Base-by-base conservation (phyloP, 2,888 invertebrate species). In the Pasiphila rectangulata region DNA sequence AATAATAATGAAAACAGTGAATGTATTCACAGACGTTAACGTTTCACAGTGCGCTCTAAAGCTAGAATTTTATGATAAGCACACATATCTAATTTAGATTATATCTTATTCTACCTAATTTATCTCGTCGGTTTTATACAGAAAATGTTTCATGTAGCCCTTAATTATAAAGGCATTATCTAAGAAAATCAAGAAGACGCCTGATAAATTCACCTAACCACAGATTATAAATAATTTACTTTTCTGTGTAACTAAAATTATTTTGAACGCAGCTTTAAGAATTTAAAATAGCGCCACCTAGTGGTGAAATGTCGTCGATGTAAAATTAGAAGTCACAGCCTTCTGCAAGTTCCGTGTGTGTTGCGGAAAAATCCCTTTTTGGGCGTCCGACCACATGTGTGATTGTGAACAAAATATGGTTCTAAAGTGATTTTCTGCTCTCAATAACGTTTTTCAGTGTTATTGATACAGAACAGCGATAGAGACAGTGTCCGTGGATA, bases 341-440 rank as follows among this genome's bases (percentile, higher is more conserved):
- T 83, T 86, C 87, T 75, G 83, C 79, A 77, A 86, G 86, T 85
- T 88, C 87, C 86, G 87, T 88, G 83, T 84, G 80, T 84, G 79
- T 83, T 85, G 86, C 83, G 85, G 90, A 91, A 91, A 91, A 91
- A 91, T 90, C 90, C 90, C 90, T 90, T 90, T 88, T 90, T 91
- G 91, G 91, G 91, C 91, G 90, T 91, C 90, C 89, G 88, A 91
- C 91, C 91, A 91, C 91, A 91, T 91, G 91, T 91, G 90, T 90
- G 87, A 81, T 83, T 75, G 83, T 82, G 84, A 85, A 84, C 83
- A 83, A 86, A 85, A 79, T 87, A 86, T 77, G 83, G 79, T 83
- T 84, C 75, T 80, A 58, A 68, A 74, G 83, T 84, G 83, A 83
- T 75, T 84, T 82, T 71, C 74, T 71, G 72, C 64, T 67, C 58